These are phyloP conservation scores for Periophthalmodon schlosseri DNA, from an alignment of 2,113 vertebrate species.

Conservation along the genomic window DNA sequence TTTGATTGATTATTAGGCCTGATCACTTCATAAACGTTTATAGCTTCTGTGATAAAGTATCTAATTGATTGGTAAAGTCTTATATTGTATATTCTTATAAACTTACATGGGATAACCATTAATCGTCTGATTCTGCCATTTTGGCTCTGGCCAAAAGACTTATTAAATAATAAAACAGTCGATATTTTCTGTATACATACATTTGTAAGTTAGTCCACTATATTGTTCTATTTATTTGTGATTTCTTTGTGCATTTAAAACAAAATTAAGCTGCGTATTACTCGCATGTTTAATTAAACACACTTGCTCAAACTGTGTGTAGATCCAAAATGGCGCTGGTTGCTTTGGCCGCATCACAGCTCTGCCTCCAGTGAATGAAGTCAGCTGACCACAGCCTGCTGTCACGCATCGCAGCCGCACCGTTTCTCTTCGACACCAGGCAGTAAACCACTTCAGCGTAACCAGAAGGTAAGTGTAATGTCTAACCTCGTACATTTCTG, in stretches of 20 bases:
- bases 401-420: conserved; percentile 64
- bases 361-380: conserved; percentile 68
- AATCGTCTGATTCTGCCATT: conserved; percentile 42
- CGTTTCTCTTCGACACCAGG: conserved; percentile 52
- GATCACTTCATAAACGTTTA: background rate
- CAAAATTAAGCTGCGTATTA: background rate
- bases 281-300: background rate
- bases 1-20: background rate
- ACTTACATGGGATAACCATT: background rate
- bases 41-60: background rate
- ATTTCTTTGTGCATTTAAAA: background rate
- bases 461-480: conserved; percentile 56
- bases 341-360: conserved; percentile 45
- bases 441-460: conserved; percentile 32
- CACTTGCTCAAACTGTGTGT: conserved; percentile 29
- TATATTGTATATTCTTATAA: background rate
- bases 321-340: conserved; percentile 70
- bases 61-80: background rate
- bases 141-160: conserved; percentile 53
- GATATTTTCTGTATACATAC: background rate
- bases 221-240: background rate
- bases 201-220: background rate
- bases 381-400: conserved; percentile 77
- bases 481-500: background rate
- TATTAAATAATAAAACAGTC: conserved; percentile 20